phyloP scores from a whole-genome alignment of 2,797 vertebrate species.

The Nannoperca obscura region DNA sequence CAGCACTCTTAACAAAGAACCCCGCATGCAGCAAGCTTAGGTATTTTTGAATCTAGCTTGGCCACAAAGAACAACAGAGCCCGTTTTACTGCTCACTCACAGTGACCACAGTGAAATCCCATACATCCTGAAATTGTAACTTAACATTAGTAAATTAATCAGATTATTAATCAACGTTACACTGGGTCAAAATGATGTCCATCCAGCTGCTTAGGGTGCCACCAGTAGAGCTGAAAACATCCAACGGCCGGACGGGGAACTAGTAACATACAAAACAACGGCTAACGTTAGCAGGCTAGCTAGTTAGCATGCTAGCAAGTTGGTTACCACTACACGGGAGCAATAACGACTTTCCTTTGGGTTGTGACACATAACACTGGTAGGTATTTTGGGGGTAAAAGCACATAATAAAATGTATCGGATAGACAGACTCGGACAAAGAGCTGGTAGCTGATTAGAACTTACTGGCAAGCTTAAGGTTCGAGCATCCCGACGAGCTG shows the following conservation, averaged over 20 bases:
- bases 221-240: constrained; percentile 19
- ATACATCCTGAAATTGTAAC: not conserved
- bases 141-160: not conserved
- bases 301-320: constrained; percentile 57
- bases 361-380: constrained; percentile 15
- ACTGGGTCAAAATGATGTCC: not conserved
- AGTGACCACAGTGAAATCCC: constrained; percentile 35
- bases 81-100: constrained; percentile 34
- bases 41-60: constrained; percentile 30
- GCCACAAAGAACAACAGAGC: constrained; percentile 58
- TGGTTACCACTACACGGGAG: constrained; percentile 32
- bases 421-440: not conserved
- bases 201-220: not conserved
- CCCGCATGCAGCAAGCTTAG: constrained; percentile 34
- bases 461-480: constrained; percentile 90
- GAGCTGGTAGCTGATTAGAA: constrained; percentile 31
- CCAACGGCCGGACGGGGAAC: constrained; percentile 30
- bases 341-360: constrained; percentile 30
- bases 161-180: not conserved
- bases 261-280: constrained; percentile 68
- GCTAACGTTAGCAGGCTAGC: constrained; percentile 67
- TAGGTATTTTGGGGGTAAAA: not conserved
- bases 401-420: accelerated
- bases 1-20: constrained; percentile 10
- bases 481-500: constrained; percentile 84